Percentiles rank a stretch among this genome's conserved stretches.
Conservation (phyloP, 1,140 invertebrate species). For the Orius insidiosus region DNA sequence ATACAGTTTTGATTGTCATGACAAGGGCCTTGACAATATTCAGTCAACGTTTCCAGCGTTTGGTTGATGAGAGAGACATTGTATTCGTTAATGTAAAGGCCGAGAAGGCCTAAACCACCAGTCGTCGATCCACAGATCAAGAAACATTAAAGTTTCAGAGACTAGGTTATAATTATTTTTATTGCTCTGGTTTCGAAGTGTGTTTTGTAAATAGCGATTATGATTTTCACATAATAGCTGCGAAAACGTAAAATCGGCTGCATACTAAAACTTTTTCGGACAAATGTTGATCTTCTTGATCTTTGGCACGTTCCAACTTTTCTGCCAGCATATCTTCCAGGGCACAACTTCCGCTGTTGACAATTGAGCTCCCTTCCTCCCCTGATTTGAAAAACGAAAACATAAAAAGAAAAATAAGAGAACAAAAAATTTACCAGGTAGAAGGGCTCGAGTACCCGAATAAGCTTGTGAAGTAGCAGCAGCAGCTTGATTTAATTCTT, state of each 20-base stretch:
- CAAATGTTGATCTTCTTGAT: slow-evolving; percentile 51
- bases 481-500: slow-evolving; percentile 57
- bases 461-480: slow-evolving; percentile 49
- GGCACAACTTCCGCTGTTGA: slow-evolving; percentile 22
- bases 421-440: too few species aligned
- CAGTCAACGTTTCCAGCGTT: slow-evolving; percentile 94
- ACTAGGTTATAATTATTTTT: slow-evolving; percentile 94
- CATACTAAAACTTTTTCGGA: slow-evolving; percentile 87
- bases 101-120: slow-evolving; percentile 86
- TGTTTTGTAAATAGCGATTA: slow-evolving; percentile 89
- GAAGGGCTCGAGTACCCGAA: slow-evolving; percentile 37
- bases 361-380: slow-evolving; percentile 22
- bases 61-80: slow-evolving; percentile 97
- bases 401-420: too few species aligned
- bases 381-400: slow-evolving; percentile 20
- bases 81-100: slow-evolving; percentile 94
- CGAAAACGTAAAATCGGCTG: slow-evolving; percentile 83
- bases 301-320: slow-evolving; percentile 52
- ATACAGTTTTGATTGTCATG: slow-evolving; percentile 99
- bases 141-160: slow-evolving; percentile 93
- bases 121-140: slow-evolving; percentile 99
- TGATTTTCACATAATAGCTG: slow-evolving; percentile 99
- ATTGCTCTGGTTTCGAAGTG: slow-evolving; percentile 85
- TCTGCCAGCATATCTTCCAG: slow-evolving; percentile 60
- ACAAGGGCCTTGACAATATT: slow-evolving; percentile 98